Conservation (phyloP, 2,797 vertebrate genomes). For the Netta rufina region DNA sequence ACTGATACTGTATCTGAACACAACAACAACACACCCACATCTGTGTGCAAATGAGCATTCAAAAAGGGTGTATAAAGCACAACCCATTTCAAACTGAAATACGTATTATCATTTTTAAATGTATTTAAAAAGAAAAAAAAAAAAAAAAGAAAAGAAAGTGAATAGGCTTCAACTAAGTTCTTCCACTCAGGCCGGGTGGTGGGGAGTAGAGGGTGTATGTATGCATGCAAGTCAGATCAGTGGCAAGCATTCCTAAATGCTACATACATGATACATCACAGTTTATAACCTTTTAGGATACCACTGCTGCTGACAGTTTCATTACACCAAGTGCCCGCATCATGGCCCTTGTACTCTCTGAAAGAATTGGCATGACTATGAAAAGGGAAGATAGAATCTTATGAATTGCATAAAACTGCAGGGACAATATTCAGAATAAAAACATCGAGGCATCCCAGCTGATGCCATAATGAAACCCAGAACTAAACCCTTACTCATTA, state of each 20-base stretch:
- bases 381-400: neutral
- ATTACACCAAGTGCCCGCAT: neutral
- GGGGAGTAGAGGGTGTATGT: too few relatives aligned
- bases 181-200: neutral
- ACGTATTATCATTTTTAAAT: neutral
- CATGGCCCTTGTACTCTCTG: neutral
- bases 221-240: neutral
- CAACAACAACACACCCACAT: neutral
- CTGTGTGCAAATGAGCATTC: neutral
- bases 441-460: neutral
- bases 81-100: neutral
- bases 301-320: neutral
- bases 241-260: neutral
- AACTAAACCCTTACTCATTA: neutral
- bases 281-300: neutral
- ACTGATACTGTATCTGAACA: neutral
- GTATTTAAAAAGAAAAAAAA: neutral
- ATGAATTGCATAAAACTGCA: neutral
- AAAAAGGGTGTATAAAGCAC: neutral
- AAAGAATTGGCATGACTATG: neutral
- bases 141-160: neutral
- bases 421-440: neutral
- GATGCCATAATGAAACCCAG: neutral
- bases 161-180: neutral
- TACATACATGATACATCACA: accelerated